These are phyloP conservation scores for Ethmia dodecea DNA, from an alignment of 2,888 invertebrate species.

Conservation along the genomic window DNA sequence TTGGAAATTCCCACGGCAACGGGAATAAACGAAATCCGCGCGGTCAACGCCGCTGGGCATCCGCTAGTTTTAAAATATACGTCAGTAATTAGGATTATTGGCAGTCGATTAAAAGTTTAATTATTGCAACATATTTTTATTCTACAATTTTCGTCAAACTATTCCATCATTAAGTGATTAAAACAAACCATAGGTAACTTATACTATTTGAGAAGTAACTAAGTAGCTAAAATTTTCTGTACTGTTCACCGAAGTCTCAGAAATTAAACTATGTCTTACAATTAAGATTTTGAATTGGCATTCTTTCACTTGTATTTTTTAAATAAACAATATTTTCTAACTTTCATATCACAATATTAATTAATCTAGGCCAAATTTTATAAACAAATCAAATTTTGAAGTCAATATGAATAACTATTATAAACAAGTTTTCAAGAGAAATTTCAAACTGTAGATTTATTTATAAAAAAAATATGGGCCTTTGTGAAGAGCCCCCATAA, in stretches of 20 bases:
- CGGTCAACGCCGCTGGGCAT: too few species aligned
- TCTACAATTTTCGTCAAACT: conserved; percentile 57
- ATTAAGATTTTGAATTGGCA: conserved; percentile 24
- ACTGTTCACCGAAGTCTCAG: conserved; percentile 7
- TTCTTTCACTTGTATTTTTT: conserved; percentile 15
- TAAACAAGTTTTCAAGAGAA: too few species aligned
- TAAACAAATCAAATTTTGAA: too few species aligned
- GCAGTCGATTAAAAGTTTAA: too few species aligned
- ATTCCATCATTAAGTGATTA: conserved; percentile 39
- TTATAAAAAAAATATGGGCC: too few species aligned
- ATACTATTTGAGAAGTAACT: conserved; percentile 40
- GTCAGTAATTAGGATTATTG: too few species aligned
- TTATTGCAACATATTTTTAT: conserved; percentile 58
- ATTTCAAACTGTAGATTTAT: too few species aligned
- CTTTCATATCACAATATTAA: conserved; percentile 35
- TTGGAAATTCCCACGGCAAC: too few species aligned
- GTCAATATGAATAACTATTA: too few species aligned
- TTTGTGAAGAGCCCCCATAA: too few species aligned
- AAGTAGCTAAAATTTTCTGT: conserved; percentile 28
- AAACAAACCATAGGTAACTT: conserved; percentile 47
- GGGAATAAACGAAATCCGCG: too few species aligned
- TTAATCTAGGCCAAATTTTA: conserved; percentile 22
- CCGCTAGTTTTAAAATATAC: too few species aligned
- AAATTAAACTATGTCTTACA: conserved; percentile 14
- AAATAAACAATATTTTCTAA: conserved; percentile 21